These are phyloP conservation scores for Trissolcus japonicus DNA, from an alignment of 2,888 invertebrate genomes.

Conservation along the genomic window DNA sequence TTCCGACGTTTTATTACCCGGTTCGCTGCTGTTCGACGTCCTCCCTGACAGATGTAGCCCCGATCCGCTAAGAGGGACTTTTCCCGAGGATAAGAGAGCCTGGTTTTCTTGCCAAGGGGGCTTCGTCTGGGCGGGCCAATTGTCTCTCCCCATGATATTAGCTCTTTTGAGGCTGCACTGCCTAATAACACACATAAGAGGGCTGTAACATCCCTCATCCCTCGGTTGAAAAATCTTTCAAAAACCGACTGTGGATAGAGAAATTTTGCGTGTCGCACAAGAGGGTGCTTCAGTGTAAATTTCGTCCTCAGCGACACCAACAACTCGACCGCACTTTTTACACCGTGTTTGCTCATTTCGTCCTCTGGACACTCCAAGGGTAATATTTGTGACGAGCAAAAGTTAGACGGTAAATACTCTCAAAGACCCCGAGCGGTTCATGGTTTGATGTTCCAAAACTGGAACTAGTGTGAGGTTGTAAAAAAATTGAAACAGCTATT, in stretches of 20 bases:
- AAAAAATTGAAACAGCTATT: no score
- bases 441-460: background rate
- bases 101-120: constrained; percentile 53
- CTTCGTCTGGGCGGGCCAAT: constrained; percentile 59
- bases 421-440: background rate
- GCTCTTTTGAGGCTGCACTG: constrained; percentile 66
- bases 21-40: constrained; percentile 60
- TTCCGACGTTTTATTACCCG: constrained; percentile 74
- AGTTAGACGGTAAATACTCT: background rate
- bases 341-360: constrained; percentile 24
- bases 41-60: constrained; percentile 46
- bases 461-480: no score
- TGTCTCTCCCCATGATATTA: constrained; percentile 69
- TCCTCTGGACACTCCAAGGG: background rate
- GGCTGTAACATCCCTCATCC: constrained; percentile 48
- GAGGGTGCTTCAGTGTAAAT: constrained; percentile 58
- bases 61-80: constrained; percentile 41
- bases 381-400: constrained; percentile 6
- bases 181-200: constrained; percentile 64
- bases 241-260: constrained; percentile 37
- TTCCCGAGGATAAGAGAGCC: constrained; percentile 34
- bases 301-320: constrained; percentile 41
- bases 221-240: constrained; percentile 41
- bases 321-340: constrained; percentile 28
- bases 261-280: constrained; percentile 56